A percentile compares a stretch with the other conserved stretches of the same genome.
Evolutionary conservation across 2,888 invertebrate species (phyloP).

Genomic region (Agonopterix arenella): DNA sequence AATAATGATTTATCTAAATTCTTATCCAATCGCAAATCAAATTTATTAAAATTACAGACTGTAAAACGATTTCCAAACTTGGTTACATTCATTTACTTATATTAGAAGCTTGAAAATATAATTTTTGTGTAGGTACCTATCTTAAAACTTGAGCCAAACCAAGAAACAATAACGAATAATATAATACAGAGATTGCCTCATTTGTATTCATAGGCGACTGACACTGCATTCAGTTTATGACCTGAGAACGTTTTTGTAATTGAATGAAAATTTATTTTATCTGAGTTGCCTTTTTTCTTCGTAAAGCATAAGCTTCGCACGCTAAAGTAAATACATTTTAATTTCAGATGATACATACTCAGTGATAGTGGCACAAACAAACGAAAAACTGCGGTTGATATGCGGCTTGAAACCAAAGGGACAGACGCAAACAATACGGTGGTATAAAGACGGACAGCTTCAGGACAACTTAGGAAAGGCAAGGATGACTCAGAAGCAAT

Average conservation of each 20-base stretch:
- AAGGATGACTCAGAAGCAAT: conserved; percentile 38
- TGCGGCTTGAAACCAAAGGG: conserved; percentile 43
- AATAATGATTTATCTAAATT: too few relatives aligned
- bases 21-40: too few relatives aligned
- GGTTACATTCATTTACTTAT: too few relatives aligned
- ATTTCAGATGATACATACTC: conserved; percentile 48
- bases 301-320: not conserved
- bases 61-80: too few relatives aligned
- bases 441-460: conserved; percentile 59
- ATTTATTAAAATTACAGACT: too few relatives aligned
- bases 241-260: conserved; percentile 14
- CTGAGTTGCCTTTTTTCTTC: not conserved
- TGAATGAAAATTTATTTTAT: not conserved
- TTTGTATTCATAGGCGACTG: conserved; percentile 16
- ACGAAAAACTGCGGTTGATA: conserved; percentile 56
- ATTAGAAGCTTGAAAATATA: too few relatives aligned
- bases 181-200: conserved; percentile 1
- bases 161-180: conserved; percentile 1
- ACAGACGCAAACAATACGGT: conserved; percentile 38
- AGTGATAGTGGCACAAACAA: conserved; percentile 41
- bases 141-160: not conserved
- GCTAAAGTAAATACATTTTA: conserved; percentile 8
- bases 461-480: conserved; percentile 29
- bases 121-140: too few relatives aligned
- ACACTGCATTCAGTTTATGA: conserved; percentile 4